Conservation (phyloP, 2,113 vertebrate genomes). For the Mormyrus lacerda region DNA sequence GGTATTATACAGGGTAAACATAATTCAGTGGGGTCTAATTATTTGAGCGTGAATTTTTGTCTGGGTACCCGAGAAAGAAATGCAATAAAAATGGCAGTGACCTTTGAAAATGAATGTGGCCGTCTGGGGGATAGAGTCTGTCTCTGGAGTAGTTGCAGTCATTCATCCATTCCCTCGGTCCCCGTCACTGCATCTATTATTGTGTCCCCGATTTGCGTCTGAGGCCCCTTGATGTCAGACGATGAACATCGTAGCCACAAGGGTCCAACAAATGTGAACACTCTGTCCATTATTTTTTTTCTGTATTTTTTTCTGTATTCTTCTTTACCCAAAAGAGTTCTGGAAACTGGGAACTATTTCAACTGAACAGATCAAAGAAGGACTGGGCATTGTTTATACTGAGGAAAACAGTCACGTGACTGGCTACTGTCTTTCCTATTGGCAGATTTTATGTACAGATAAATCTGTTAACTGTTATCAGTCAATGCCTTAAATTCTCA, state of each 20-base stretch:
- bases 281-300: background rate
- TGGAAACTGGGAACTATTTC: background rate
- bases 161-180: background rate
- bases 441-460: background rate
- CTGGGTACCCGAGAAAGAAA: background rate
- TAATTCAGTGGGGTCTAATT: background rate
- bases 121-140: background rate
- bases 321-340: background rate
- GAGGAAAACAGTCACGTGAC: background rate
- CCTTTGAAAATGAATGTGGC: background rate
- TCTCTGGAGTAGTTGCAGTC: background rate
- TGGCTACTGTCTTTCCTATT: background rate
- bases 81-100: background rate
- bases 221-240: background rate
- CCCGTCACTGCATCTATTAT: background rate
- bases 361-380: background rate
- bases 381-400: background rate
- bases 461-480: background rate
- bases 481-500: background rate
- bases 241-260: background rate
- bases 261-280: background rate
- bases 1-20: background rate
- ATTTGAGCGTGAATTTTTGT: background rate
- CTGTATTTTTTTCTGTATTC: background rate
- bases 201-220: background rate